Conservation (phyloP, 1,140 invertebrate genomes). For the Venturia canescens region DNA sequence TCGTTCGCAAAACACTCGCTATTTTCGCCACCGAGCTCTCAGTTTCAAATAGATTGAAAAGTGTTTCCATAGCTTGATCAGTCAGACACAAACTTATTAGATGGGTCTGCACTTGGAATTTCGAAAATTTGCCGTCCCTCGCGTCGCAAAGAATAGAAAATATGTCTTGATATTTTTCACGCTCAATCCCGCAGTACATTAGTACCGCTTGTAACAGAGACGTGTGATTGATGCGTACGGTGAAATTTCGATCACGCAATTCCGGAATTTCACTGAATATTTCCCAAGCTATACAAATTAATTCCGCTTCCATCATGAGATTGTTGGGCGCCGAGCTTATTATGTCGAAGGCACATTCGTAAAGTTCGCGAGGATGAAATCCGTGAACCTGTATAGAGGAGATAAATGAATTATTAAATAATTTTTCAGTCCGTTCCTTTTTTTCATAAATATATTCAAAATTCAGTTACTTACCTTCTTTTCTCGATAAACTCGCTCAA, state of each 20-base stretch:
- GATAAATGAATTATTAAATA: constrained; percentile 16
- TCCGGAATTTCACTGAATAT: constrained; percentile 85
- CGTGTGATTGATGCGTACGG: constrained; percentile 90
- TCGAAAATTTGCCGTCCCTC: constrained; percentile 81
- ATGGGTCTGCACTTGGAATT: constrained; percentile 85
- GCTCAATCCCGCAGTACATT: constrained; percentile 87
- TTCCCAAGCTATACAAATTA: constrained; percentile 87
- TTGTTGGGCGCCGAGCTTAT: constrained; percentile 84
- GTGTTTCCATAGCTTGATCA: constrained; percentile 82
- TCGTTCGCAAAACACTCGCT: constrained; percentile 79
- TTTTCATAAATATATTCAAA: too few species aligned
- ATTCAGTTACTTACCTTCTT: constrained; percentile 79
- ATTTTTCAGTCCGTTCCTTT: neutral
- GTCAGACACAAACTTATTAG: constrained; percentile 83
- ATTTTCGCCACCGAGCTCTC: constrained; percentile 84
- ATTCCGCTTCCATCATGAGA: constrained; percentile 89
- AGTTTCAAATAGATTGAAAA: constrained; percentile 85
- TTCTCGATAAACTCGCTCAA: constrained; percentile 92
- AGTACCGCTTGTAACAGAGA: constrained; percentile 87
- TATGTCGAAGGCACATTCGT: constrained; percentile 96
- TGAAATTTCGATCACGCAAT: constrained; percentile 82
- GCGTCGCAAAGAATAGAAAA: constrained; percentile 81
- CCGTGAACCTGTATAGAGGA: constrained; percentile 77
- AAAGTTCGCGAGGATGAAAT: constrained; percentile 91
- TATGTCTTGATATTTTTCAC: constrained; percentile 83